Evolutionary conservation across 2,888 invertebrate species (phyloP).

Genomic region (Tinea trinotella): DNA sequence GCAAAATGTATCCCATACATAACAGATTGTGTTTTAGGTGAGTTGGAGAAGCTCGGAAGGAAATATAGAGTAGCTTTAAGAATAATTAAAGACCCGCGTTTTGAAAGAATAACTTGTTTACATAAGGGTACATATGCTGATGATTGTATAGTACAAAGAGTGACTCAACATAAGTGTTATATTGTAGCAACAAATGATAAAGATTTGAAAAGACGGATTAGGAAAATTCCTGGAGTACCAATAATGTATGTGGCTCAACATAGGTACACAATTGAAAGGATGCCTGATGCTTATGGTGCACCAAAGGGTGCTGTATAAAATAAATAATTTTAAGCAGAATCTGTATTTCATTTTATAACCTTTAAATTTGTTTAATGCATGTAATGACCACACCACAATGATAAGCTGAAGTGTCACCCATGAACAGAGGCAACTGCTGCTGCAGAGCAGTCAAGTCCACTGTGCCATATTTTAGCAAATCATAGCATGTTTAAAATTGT

Average conservation of each 20-base stretch:
- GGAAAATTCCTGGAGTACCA: slow-evolving; percentile 98
- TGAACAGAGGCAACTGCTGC: too few relatives aligned
- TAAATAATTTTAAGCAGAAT: slow-evolving; percentile 18
- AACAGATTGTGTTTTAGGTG: slow-evolving; percentile 97
- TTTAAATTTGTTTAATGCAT: neutral
- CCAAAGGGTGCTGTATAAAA: slow-evolving; percentile 76
- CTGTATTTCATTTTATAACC: neutral
- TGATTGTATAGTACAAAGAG: slow-evolving; percentile 96
- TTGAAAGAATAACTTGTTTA: slow-evolving; percentile 92
- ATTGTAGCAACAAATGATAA: slow-evolving; percentile 99
- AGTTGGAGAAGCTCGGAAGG: slow-evolving; percentile 95
- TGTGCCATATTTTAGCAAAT: too few relatives aligned
- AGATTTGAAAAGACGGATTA: slow-evolving; percentile 93
- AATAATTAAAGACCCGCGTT: slow-evolving; percentile 94
- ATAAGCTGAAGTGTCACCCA: too few relatives aligned
- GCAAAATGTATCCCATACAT: slow-evolving; percentile 99
- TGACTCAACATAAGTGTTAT: slow-evolving; percentile 98
- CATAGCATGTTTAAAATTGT: too few relatives aligned
- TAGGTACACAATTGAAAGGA: slow-evolving; percentile 95
- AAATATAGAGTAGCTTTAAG: slow-evolving; percentile 95
- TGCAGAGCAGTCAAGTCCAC: too few relatives aligned
- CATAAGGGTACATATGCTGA: slow-evolving; percentile 99
- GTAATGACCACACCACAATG: too few relatives aligned
- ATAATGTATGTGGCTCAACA: slow-evolving; percentile 97
- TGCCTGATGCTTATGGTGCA: slow-evolving; percentile 99